Conservation (phyloP, 2,797 vertebrate species). For the Sarcoramphus papa region DNA sequence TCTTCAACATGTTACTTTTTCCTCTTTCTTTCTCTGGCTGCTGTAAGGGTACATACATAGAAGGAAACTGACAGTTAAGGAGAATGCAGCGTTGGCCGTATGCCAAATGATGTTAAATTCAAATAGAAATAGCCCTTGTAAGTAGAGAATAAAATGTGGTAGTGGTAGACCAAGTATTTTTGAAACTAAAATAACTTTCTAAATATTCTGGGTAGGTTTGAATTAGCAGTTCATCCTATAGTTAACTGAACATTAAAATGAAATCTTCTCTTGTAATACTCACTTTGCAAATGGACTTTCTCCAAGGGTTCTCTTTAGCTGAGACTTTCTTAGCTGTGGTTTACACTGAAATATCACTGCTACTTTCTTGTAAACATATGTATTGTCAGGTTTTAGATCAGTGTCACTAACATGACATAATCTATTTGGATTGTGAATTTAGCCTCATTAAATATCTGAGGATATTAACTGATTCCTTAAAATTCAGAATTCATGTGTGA, state of each 20-base stretch:
- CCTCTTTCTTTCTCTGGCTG: background rate
- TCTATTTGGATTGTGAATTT: background rate
- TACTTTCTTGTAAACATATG: background rate
- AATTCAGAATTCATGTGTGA: background rate
- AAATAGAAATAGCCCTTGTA: background rate
- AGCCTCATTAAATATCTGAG: background rate
- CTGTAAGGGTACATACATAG: background rate
- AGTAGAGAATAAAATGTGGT: background rate
- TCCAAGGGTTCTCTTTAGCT: background rate
- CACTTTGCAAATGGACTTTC: background rate
- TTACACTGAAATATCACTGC: background rate
- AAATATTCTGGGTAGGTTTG: background rate
- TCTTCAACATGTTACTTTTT: background rate
- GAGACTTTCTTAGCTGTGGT: background rate
- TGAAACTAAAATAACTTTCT: background rate
- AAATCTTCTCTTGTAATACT: background rate
- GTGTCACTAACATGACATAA: background rate
- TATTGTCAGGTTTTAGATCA: background rate
- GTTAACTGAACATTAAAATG: background rate
- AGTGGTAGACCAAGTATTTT: background rate
- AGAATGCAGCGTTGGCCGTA: background rate
- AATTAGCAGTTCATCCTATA: background rate
- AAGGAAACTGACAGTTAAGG: background rate
- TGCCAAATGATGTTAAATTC: background rate
- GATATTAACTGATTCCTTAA: background rate